Evolutionary conservation across 2,888 invertebrate species (phyloP).

Genomic region (Rotaria socialis): DNA sequence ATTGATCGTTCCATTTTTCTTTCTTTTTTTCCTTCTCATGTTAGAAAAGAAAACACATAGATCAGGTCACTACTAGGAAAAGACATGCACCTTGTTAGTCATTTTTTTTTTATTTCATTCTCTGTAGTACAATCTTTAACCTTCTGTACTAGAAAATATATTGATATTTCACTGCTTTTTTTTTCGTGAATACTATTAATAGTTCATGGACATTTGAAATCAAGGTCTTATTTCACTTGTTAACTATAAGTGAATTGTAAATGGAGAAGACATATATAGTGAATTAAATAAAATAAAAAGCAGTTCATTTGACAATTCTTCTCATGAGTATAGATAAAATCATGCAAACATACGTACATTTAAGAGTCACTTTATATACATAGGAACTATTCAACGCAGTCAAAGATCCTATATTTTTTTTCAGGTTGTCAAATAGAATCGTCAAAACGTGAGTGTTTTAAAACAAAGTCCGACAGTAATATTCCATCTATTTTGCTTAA

Average conservation of each 20-base stretch:
- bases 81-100: too few species aligned
- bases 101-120: too few species aligned
- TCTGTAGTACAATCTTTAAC: too few species aligned
- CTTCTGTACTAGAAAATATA: neutral
- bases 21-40: neutral
- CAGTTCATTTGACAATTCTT: constrained; percentile 22
- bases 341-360: neutral
- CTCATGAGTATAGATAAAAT: neutral
- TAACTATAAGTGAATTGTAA: neutral
- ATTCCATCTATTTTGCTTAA: too few species aligned
- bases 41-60: neutral
- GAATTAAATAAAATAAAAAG: neutral
- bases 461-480: too few species aligned
- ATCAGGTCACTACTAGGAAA: neutral
- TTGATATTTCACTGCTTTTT: neutral
- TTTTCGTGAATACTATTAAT: neutral
- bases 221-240: neutral
- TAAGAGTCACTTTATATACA: neutral
- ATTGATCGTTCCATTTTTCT: neutral
- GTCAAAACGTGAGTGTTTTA: too few species aligned
- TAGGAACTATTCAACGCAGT: too few species aligned
- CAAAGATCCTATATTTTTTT: too few species aligned
- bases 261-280: neutral
- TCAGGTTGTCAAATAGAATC: too few species aligned
- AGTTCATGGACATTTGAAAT: neutral